phyloP scores from a whole-genome alignment of 2,113 vertebrate genomes.

The Trogon melanurus region DNA sequence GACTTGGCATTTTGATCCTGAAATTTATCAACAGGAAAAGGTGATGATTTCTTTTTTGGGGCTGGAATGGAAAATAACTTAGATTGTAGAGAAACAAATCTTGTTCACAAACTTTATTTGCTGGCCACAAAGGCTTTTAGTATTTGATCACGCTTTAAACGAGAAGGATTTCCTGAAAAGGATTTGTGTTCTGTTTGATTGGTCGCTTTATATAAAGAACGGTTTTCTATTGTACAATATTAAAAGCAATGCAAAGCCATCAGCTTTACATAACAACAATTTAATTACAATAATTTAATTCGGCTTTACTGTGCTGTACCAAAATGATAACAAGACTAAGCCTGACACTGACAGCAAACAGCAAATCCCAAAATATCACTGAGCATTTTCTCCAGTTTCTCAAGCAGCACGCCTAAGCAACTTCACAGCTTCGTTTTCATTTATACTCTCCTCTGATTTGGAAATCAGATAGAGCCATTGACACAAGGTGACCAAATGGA shows the following conservation, averaged over 20 bases:
- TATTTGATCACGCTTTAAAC: constrained; percentile 5
- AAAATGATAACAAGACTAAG: constrained; percentile 13
- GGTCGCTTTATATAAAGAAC: constrained; percentile 15
- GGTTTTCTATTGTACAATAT: constrained; percentile 39
- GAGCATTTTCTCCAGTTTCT: background rate
- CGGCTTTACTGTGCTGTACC: background rate
- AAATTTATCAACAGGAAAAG: constrained; percentile 68
- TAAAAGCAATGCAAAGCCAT: background rate
- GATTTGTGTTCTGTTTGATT: constrained; percentile 29
- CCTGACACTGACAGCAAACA: background rate
- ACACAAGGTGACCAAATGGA: background rate
- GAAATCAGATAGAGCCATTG: background rate
- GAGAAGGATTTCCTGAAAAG: constrained; percentile 32
- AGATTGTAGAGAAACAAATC: constrained; percentile 25
- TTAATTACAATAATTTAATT: constrained; percentile 50
- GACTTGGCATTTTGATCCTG: constrained; percentile 57
- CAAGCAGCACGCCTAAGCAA: background rate
- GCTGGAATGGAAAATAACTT: constrained; percentile 1
- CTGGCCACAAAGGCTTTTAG: constrained; percentile 36
- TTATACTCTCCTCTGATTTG: background rate
- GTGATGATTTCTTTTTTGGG: constrained; percentile 55
- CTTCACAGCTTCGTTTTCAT: background rate
- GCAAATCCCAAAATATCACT: background rate
- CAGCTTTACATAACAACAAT: constrained; percentile 8
- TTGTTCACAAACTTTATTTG: constrained; percentile 29